Evolutionary conservation across 2,113 vertebrate species (phyloP), one percentile per base, ranked within the genome.

Genomic region (Dromaius novaehollandiae): DNA sequence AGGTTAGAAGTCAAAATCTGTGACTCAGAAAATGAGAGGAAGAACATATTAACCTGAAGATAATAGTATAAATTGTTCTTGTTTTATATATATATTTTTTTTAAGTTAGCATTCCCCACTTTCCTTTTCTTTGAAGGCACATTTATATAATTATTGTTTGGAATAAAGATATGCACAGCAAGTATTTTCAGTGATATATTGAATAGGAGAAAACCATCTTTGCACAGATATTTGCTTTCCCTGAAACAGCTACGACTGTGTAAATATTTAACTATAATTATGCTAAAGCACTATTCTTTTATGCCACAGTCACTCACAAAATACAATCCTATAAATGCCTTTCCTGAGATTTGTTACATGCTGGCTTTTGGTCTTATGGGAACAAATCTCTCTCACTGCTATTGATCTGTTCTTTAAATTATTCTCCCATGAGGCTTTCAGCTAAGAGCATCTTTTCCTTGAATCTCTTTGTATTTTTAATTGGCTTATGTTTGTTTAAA

Each of bases 401-500:
- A 97, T 97, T 97, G 97, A 97, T 97, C 96, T 97, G 88, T 90
- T 93, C 94, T 97, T 97, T 97, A 97, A 96, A 97, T 97, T 96
- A 93, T 97, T 95, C 94, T 96, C 97, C 95, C 95, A 94, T 89
- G 90, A 94, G 97, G 61, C 83, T 95, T 95, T 96, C 96, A 91
- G 89, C 93, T 93, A 94, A 95, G 95, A 97, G 92, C 92, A 95
- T 96, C 95, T 96, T 96, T 97, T 93, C 92, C 90, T 93, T 96
- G 96, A 96, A 97, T 93, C 93, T 96, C 95, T 97, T 97, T 97
- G 95, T 97, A 92, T 96, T 97, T 97, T 97, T 97, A 97, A 97
- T 97, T 97, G 97, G 96, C 96, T 97, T 97, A 97, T 95, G 96
- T 97, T 97, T 97, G 97, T 97, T 97, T 97, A 97, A 97, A 97